Base-by-base conservation (phyloP, 2,797 vertebrate genomes). In the Microtus agrestis region DNA sequence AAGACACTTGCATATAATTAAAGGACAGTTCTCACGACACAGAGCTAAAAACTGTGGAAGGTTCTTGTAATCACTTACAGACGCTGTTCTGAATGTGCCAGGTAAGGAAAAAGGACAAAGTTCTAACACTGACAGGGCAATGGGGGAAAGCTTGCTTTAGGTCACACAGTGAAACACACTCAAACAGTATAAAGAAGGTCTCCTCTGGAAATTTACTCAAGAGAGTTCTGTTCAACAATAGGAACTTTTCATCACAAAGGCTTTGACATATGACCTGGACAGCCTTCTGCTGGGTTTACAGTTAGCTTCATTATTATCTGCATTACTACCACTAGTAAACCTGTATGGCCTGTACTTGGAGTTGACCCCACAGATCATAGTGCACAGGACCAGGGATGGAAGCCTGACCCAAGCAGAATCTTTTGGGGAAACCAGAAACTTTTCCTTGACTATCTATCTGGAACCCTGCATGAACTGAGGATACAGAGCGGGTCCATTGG, bases 61-160 rank as follows among this genome's bases (percentile, higher is more conserved):
- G 29, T 86, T 59, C 46, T 87, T 80, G 17, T 65, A 81, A 65
- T 78, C n/a, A 34, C 25, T 88, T 81, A 61, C 6, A 67, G 87
- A 79, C 48, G 69, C 17, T 61, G 10, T 43, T 90, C 15, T 86
- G 91, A 92, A 86, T 82, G 61, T 91, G 69, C 40, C 29, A 78
- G 78, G 21, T 14, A 31, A 92, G 87, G 63, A 69, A 21, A 91
- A 93, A 89, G 40, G 80, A 87, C 56, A n/a, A 92, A 65, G 51
- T 86, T 34, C 31, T 67, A 14, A 51, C 17, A 37, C 6, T n/a
- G 46, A 69, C 12, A 27, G 43, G 23, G 48, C 48, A 67, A 48
- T 25, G n/a, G 82, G 56, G 15, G 15, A 65, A 84, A 63, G 8
- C 2, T 43, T 29, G 81, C 29, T 84, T 59, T 84, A 84, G 81